phyloP scores from a whole-genome alignment of 1,140 invertebrate genomes.

The Protaetia brevitarsis region DNA sequence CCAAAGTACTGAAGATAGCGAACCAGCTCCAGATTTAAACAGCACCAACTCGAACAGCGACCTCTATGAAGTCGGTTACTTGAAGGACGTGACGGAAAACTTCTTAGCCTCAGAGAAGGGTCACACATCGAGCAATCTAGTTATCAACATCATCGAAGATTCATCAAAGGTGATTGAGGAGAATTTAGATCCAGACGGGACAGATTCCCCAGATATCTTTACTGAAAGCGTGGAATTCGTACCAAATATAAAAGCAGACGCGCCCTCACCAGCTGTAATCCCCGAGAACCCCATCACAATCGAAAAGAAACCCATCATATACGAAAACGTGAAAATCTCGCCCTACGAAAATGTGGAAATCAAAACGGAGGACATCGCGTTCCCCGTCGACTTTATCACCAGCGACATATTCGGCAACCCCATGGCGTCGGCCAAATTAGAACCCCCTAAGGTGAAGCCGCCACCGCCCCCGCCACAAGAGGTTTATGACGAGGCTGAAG shows the following conservation, averaged over 20 bases:
- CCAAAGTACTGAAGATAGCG: conserved; percentile 8
- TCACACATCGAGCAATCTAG: background rate
- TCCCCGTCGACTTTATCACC: conserved; percentile 34
- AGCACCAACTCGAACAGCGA: background rate
- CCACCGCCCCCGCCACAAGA: conserved; percentile 71
- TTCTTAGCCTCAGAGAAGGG: background rate
- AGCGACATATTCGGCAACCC: conserved; percentile 35
- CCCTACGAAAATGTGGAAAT: conserved; percentile 23
- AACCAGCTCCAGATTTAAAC: background rate
- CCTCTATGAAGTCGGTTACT: background rate
- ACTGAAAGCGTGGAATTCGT: background rate
- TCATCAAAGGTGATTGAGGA: background rate
- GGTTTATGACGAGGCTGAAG: conserved; percentile 45
- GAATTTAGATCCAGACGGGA: background rate
- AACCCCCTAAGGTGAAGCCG: conserved; percentile 82
- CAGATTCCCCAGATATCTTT: background rate
- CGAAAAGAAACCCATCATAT: conserved; percentile 30
- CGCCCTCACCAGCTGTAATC: background rate
- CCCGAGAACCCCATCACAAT: conserved; percentile 15
- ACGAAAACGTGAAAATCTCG: conserved; percentile 32
- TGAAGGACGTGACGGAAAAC: background rate
- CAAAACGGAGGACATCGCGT: conserved; percentile 12
- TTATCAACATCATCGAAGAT: background rate
- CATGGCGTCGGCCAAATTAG: conserved; percentile 58
- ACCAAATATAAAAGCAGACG: background rate